Conservation (phyloP, 2,888 invertebrate species). For the Nebria brevicollis region DNA sequence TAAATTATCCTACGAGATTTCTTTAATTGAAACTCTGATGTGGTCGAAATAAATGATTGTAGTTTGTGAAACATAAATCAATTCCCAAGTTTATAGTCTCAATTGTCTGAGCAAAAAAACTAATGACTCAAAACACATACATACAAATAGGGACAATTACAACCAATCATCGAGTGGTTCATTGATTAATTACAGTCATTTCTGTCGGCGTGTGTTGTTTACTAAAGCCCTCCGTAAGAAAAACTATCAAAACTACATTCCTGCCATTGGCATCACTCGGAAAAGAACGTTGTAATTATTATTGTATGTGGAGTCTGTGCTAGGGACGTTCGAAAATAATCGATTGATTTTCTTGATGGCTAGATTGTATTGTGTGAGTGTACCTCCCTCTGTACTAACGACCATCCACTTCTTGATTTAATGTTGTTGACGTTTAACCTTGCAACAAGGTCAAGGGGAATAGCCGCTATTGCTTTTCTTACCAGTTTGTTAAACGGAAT, state of each 20-base stretch:
- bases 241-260: not conserved
- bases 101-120: not conserved
- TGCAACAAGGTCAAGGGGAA: not conserved
- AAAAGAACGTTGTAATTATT: not conserved
- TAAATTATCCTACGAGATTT: no score
- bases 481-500: no score
- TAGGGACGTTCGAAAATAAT: not conserved
- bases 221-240: not conserved
- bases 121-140: not conserved
- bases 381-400: not conserved
- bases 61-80: not conserved
- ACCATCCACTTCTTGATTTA: not conserved
- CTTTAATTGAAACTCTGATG: no score
- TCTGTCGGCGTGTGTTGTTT: conserved; percentile 1
- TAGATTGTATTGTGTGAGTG: not conserved
- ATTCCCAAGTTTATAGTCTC: not conserved
- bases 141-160: not conserved
- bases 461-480: not conserved
- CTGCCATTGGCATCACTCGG: not conserved
- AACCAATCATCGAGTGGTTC: not conserved
- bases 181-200: not conserved
- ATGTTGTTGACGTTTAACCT: not conserved
- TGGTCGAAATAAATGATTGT: no score
- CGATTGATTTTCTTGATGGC: not conserved
- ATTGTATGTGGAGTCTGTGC: not conserved